Evolutionary conservation across 1,140 invertebrate species (phyloP), one percentile per base, ranked within the genome.

Genomic region (Fopius arisanus): DNA sequence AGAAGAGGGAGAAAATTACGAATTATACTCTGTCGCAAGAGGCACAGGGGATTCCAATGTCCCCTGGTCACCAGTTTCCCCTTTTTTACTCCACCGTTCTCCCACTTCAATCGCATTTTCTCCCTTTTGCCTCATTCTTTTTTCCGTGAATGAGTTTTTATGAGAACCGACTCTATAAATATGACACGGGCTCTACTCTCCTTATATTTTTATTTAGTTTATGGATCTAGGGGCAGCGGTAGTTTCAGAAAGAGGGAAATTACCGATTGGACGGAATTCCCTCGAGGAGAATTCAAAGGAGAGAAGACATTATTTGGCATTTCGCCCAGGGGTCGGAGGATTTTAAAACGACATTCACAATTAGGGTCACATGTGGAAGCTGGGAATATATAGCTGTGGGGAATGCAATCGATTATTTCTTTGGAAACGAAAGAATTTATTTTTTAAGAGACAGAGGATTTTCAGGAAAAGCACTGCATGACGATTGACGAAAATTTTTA

Each of bases 1-100:
- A 16, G 51, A 10, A 37, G 9, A 62, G 31, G 21, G 51, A 12
- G 29, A 23, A 70, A 48, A 70, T 70, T 28, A 48, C 68, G 48
- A 70, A 70, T 54, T 70, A 70, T 48, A 70, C 68, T 70, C 54
- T 70, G 68, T 70, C 26, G 68, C 41, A n/a, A 28, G 12, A 51
- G 68, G 3, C 12, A 28, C 16, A 5, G 29, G 68, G n/a, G 41
- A 41, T n/a, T 23, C 19, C 41, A 33, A 40, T 48, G 37, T 26
- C 12, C 23, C 10, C 41, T 23, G 21, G 66, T 63, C 40, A 33
- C 37, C 65, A 5, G 6, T 54, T 59, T 10, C 28, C n/a, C 33
- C 33, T 33, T 54, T 62, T 54, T 62, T 23, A 62, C 6, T 69
- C 21, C 21, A 16, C 3, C 33, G 51, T 67, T 54, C 31, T 68